Base-by-base conservation (phyloP, 2,888 invertebrate genomes). In the Drosophila colorata region DNA sequence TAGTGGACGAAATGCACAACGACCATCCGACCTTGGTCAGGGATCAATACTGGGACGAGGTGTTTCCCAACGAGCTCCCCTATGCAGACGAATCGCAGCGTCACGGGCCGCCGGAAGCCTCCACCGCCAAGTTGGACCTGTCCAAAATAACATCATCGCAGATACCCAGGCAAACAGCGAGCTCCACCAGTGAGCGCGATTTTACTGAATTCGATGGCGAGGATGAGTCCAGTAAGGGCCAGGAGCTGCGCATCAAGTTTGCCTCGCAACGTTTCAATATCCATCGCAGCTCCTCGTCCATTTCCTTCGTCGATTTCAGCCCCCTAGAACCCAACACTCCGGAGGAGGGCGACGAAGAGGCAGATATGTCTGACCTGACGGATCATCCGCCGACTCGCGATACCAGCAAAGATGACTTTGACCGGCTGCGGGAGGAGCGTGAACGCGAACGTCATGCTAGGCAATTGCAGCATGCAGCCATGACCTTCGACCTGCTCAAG, bases 1-100 rank as follows among this genome's bases (percentile, higher is more conserved):
- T 98, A 80, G 98, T 98, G 33, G 98, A 98, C 90, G 97, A 97
- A 92, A 97, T 98, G 97, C 97, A 97, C 90, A 96, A 97, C 91
- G 96, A 97, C 82, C 97, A 97, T 92, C 97, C 97, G 0, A 96
- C 97, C 90, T 92, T 97, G 72, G 95, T 97, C 44, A 94, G 94
- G 58, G 97, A 97, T 93, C 97, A 97, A 90, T 97, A 97, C 90
- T 97, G 97, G 97, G 97, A 97, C 89, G 95, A 97, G 90, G 95
- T 97, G 69, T 96, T 97, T 90, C 97, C 97, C 0, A 94, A 94
- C 6, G 96, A 97, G 90, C 91, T 97, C 79, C 97, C 97, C 0
- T 97, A 97, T 92, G 61, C 72, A 0, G 94, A 97, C 0, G 95
- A 96, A 89, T 94, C 95, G 52, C 95, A 95, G 80, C 94, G 96